These are phyloP conservation scores for Diprion similis DNA, from an alignment of 1,140 invertebrate species.

Conservation along the genomic window DNA sequence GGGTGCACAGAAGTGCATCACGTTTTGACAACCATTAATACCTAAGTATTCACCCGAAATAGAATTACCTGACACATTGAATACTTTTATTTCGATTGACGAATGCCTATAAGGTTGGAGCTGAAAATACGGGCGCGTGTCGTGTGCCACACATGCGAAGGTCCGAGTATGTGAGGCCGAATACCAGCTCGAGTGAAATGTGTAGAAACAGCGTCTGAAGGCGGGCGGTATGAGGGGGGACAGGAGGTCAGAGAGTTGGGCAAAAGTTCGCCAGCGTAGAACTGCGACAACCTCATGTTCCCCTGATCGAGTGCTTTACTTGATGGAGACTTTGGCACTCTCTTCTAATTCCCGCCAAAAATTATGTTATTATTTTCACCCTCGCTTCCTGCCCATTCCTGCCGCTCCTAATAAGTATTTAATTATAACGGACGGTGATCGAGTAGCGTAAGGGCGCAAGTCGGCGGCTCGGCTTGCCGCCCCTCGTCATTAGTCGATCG, in stretches of 20 bases:
- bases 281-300: slow-evolving; percentile 32
- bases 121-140: no score
- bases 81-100: no score
- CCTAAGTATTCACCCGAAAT: no score
- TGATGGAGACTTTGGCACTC: slow-evolving; percentile 52
- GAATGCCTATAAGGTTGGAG: no score
- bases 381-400: slow-evolving; percentile 28
- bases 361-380: slow-evolving; percentile 30
- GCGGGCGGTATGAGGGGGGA: no score
- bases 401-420: slow-evolving; percentile 35
- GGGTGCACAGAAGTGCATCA: no score
- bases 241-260: not conserved
- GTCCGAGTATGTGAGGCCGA: no score
- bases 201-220: no score
- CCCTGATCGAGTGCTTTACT: slow-evolving; percentile 47
- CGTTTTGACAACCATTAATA: no score
- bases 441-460: not conserved
- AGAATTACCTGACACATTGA: no score
- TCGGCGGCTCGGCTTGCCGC: not conserved
- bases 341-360: slow-evolving; percentile 44
- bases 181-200: no score
- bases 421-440: slow-evolving; percentile 30
- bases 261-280: not conserved
- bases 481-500: not conserved
- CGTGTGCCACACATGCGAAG: no score